A percentile compares a stretch with the other conserved stretches of the same genome.
Evolutionary conservation across 1,140 invertebrate genomes (phyloP).

Genomic region (Papilio aristodemus): DNA sequence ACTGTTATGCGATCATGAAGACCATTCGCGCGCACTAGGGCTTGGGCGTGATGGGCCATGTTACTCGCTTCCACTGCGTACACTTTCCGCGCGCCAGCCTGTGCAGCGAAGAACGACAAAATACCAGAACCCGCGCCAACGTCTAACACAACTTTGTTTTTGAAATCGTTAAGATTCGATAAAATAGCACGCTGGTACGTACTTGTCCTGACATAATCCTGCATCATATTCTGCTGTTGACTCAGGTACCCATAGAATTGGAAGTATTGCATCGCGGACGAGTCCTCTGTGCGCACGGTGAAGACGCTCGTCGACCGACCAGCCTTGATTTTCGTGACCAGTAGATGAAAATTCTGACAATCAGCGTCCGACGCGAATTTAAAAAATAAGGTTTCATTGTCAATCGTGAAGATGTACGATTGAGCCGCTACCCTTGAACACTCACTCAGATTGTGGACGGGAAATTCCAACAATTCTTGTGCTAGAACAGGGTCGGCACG

Average conservation of each 20-base stretch:
- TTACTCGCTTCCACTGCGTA: conserved; percentile 99
- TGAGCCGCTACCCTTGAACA: conserved; percentile 84
- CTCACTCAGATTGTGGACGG: conserved; percentile 84
- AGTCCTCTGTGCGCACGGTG: conserved; percentile 97
- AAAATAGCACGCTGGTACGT: conserved; percentile 99
- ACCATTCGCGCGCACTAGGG: conserved; percentile 94
- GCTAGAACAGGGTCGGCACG: conserved; percentile 72
- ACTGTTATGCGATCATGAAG: conserved; percentile 93
- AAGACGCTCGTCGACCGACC: conserved; percentile 92
- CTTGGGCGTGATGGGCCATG: conserved; percentile 98
- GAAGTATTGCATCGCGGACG: conserved; percentile 98
- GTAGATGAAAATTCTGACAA: conserved; percentile 88
- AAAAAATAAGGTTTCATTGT: conserved; percentile 83
- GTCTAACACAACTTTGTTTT: conserved; percentile 95
- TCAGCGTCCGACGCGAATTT: conserved; percentile 81
- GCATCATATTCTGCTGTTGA: conserved; percentile 99
- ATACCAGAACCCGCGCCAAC: conserved; percentile 99
- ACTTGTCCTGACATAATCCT: conserved; percentile 98
- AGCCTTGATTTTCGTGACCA: conserved; percentile 88
- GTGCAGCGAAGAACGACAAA: conserved; percentile 98
- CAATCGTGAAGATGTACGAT: conserved; percentile 86
- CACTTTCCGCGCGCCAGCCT: conserved; percentile 97
- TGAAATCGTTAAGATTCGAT: conserved; percentile 95
- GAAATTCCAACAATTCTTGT: conserved; percentile 83
- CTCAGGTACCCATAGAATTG: conserved; percentile 99